Evolutionary conservation across 2,888 invertebrate species (phyloP), one percentile per base, ranked within the genome.

Genomic region (Chymomyza procnemis): DNA sequence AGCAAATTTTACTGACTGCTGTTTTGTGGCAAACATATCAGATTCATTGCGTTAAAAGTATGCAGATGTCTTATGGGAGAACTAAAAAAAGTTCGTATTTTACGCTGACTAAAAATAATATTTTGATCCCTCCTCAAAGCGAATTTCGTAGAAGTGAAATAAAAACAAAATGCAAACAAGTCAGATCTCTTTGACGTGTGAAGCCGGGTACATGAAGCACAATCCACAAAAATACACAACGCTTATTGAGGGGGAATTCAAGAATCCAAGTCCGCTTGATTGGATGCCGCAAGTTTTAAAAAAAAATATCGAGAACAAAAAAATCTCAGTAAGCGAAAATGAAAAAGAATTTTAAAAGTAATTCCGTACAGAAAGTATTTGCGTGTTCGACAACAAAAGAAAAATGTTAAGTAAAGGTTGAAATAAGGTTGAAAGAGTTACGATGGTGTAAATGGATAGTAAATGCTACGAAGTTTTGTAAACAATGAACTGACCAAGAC

Each of bases 91-190:
- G 34, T 12, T 2, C 3, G 34, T 12, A 41, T 41, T 73, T 78
- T 61, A 61, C 73, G 78, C 64, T 69, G 73, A 66, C 83, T 81
- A 79, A 79, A 80, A 81, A 80, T 82, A 81, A 74, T 63, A 74
- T n/a, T 22, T 55, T 64, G 9, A 64, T 34, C n/a, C 12, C 46
- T 16, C 59, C 61, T 59, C 60, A n/a, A 55, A 70, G 67, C 67
- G 66, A 69, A 66, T 21, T 81, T 80, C 71, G 22, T 46, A 73
- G 68, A 80, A 80, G 60, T 52, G 76, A 55, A 77, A 77, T 67
- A 70, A 73, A 80, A 80, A 74, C 71, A 75, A 26, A 57, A 66
- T 57, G 34, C 34, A 9, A 41, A 41, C 12, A 41, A 26, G 34
- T 18, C 26, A 46, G 3, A 59, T 16, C 34, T 18, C 16, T 59